phyloP scores from a whole-genome alignment of 2,113 vertebrate genomes.

The Brachypteracias leptosomus region DNA sequence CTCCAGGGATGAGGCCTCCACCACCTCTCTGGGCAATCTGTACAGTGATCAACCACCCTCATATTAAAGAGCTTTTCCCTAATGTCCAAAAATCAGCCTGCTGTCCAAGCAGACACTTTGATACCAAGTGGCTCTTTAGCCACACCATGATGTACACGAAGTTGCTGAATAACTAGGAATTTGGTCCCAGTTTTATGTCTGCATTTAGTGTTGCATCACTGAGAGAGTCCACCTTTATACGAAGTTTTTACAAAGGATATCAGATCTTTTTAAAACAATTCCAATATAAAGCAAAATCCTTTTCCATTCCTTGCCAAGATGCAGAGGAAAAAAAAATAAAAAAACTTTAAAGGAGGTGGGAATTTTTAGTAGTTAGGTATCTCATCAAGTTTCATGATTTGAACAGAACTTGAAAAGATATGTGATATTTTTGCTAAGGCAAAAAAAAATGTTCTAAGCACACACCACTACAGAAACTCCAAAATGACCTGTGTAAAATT shows the following conservation, averaged over 20 bases:
- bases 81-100: neutral
- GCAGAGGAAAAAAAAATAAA: neutral
- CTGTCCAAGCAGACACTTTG: neutral
- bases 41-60: no score
- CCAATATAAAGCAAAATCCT: neutral
- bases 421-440: constrained; percentile 13
- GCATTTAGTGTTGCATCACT: neutral
- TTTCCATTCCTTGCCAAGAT: neutral
- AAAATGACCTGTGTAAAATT: neutral
- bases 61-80: no score
- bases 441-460: constrained; percentile 22
- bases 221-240: neutral
- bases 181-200: neutral
- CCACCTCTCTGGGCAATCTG: no score
- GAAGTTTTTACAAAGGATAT: neutral
- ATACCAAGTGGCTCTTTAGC: neutral
- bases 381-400: neutral
- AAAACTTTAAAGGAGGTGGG: neutral
- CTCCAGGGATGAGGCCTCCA: no score
- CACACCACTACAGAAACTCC: neutral
- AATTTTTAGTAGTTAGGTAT: neutral
- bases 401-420: constrained; percentile 24
- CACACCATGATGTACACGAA: neutral
- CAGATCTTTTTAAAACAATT: neutral
- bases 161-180: neutral